Conservation (phyloP, 2,113 vertebrate genomes). For the Anolis sagrei region DNA sequence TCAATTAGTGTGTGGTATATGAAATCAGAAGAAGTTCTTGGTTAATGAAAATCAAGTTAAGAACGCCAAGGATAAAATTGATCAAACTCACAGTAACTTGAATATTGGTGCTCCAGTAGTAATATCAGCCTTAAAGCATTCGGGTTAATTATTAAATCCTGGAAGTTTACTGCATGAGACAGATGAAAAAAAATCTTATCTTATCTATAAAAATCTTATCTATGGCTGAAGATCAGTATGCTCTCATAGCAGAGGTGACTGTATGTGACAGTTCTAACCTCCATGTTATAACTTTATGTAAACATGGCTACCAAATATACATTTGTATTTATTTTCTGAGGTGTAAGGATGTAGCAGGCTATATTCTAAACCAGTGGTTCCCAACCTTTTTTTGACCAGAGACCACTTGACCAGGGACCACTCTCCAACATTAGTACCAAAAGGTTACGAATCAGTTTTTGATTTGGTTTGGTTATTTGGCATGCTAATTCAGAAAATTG, state of each 20-base stretch:
- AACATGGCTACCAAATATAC: neutral
- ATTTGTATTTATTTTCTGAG: neutral
- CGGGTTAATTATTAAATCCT: neutral
- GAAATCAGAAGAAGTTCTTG: neutral
- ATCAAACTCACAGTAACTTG: neutral
- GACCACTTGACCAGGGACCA: no score
- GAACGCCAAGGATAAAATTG: neutral
- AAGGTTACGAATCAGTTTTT: no score
- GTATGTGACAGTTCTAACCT: neutral
- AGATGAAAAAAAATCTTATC: no score
- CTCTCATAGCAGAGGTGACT: neutral
- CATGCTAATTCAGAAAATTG: no score
- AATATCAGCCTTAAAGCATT: neutral
- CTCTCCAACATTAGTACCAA: no score
- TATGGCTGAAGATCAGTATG: no score
- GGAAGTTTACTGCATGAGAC: neutral
- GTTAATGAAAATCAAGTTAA: neutral
- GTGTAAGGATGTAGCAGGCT: neutral
- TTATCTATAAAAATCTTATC: no score
- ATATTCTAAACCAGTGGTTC: no score
- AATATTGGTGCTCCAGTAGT: neutral
- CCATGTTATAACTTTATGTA: neutral
- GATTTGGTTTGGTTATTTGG: no score
- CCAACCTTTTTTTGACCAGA: no score
- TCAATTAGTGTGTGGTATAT: neutral